Evolutionary conservation across 2,888 invertebrate species (phyloP), one percentile per base, ranked within the genome.

Genomic region (Drosophila cognata): DNA sequence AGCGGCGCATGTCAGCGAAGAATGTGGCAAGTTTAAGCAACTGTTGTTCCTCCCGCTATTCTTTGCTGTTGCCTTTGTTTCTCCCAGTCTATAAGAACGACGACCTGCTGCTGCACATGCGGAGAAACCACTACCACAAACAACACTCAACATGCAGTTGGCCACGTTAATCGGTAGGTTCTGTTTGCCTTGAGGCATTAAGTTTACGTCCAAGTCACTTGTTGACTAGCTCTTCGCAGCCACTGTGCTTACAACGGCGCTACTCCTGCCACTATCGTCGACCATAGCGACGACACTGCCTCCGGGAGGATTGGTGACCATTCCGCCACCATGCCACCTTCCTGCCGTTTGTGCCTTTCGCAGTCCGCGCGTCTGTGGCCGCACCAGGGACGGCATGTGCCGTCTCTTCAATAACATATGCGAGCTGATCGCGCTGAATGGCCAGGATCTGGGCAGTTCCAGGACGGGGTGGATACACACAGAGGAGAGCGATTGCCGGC

Each of bases 321-420:
- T 63, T 60, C 48, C 50, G 46, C 55, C 55, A 2, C 25, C 58
- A 4, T 89, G 84, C 10, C 71, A 66, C 2, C 52, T 69, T 62
- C 73, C 89, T 0, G 31, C 71, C 0, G 55, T 81, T 1, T 86
- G 86, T 21, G 33, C 35, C 2, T 21, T 41, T 25, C 61, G 57
- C 10, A 86, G 84, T 70, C 84, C 88, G 1, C 61, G 63, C 0
- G 71, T 87, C 11, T 89, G 85, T 43, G 89, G 74, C 6, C 71
- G 84, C 13, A 60, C 67, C 2, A n/a, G 16, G 3, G 13, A 48
- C 0, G 74, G 77, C 0, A 52, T 71, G 46, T 87, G 88, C 43
- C 78, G 82, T 8, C 70, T 89, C 13, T 86, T 87, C 28, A 25
- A 1, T 0, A 82, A 80, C 50, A 70, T 86, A 4, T 86, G 86